Evolutionary conservation across 2,797 vertebrate species (phyloP), one percentile per base, ranked within the genome.

Genomic region (Pseudochirops cupreus): DNA sequence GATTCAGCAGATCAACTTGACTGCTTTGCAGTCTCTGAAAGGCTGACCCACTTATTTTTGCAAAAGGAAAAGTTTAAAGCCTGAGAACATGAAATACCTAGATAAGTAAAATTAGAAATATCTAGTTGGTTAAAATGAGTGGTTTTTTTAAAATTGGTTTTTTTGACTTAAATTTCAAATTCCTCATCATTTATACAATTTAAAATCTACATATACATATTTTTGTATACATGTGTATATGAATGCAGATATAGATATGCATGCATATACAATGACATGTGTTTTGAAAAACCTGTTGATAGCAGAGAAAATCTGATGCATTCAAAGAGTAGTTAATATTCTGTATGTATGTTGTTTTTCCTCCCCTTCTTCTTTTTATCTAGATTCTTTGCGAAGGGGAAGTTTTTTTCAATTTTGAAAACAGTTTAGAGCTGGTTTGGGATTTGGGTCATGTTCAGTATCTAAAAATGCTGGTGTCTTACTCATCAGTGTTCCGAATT

Each of bases 1-100:
- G 52, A 87, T 56, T 96, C 53, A 62, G 26, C 52, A 91, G 93
- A 97, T 93, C 95, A 74, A 95, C 96, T 98, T 97, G 96, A 97
- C 95, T 96, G 97, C 92, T 50, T 95, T 21, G 0, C 24, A 92
- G 62, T 57, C 31, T 94, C 28, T 96, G 94, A 98, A 97, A 97
- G 74, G 91, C 58, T 96, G 95, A 97, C 93, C 91, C 91, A 93
- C 95, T 97, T 97, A 91, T 93, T 92, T 95, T 97, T 96, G 59
- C 58, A 93, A 95, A 98, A 94, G 52, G 67, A 0, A n/a, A 93
- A 82, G 90, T 94, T 58, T 95, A 94, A 98, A 98, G 92, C 0
- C 13, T 28, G 56, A 74, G 58, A 94, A 92, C 92, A 96, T 55
- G 13, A 39, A 95, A 95, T 92, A 50, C 10, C 94, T 62, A 16